phyloP scores from a whole-genome alignment of 2,888 invertebrate genomes.

The Yponomeuta evonymella region DNA sequence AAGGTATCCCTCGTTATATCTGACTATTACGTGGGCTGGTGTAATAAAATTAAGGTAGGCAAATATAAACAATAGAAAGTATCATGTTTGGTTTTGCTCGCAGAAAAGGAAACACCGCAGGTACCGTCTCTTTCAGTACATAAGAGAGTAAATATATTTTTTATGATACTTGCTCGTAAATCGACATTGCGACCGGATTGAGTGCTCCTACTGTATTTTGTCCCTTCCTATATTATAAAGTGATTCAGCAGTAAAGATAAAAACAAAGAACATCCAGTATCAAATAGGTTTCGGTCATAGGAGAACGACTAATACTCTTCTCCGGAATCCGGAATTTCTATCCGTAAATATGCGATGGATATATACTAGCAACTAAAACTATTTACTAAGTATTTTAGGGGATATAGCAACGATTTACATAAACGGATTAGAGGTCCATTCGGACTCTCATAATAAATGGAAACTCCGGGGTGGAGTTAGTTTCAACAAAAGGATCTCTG shows the following conservation, averaged over 20 bases:
- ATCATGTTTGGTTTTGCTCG: neutral
- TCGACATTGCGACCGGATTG: neutral
- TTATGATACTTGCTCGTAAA: neutral
- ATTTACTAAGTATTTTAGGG: neutral
- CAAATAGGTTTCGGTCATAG: no score
- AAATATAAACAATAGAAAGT: neutral
- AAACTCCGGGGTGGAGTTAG: slow-evolving; percentile 27
- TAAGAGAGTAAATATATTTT: neutral
- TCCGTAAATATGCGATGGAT: no score
- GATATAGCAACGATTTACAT: slow-evolving; percentile 54
- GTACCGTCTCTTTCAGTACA: neutral
- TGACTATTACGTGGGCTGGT: neutral
- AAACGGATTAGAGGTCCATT: slow-evolving; percentile 53
- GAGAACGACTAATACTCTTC: no score
- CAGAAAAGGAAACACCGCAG: neutral
- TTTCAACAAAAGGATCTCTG: slow-evolving; percentile 23
- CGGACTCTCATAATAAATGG: slow-evolving; percentile 59
- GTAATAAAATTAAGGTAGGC: no score
- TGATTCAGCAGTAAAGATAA: no score
- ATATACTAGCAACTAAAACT: neutral
- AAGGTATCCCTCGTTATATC: neutral
- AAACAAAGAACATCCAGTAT: no score
- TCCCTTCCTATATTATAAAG: no score
- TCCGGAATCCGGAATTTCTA: no score
- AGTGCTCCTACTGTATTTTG: neutral